Conservation (phyloP, 1,140 invertebrate genomes). For the Oryzaephilus surinamensis region DNA sequence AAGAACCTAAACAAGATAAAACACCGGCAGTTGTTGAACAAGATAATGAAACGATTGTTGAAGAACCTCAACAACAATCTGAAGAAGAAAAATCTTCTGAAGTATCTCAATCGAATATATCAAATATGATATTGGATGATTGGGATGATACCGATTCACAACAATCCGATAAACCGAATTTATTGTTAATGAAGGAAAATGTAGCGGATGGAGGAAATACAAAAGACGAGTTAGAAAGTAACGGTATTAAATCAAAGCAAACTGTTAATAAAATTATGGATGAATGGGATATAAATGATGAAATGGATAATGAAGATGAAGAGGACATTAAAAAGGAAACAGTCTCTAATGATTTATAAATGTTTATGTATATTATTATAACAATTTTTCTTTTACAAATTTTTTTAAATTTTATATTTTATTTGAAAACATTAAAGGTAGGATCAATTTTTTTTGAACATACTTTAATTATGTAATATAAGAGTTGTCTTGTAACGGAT, state of each 20-base stretch:
- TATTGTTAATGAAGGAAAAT: conserved; percentile 14
- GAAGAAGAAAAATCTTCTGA: conserved; percentile 33
- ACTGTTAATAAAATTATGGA: conserved; percentile 34
- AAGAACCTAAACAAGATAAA: not conserved
- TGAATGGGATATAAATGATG: too few species aligned
- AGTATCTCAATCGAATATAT: conserved; percentile 4
- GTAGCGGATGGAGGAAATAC: conserved; percentile 5
- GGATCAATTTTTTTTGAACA: too few species aligned
- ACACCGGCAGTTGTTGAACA: conserved; percentile 10
- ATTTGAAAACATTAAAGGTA: not conserved
- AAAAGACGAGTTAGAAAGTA: conserved; percentile 3
- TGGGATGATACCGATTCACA: conserved; percentile 37
- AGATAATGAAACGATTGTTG: conserved; percentile 47
- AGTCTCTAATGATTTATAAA: too few species aligned
- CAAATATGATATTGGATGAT: conserved; percentile 30
- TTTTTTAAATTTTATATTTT: not conserved
- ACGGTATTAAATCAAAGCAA: conserved; percentile 9
- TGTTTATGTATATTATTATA: too few species aligned
- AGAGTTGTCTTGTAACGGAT: too few species aligned
- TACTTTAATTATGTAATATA: too few species aligned
- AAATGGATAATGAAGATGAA: conserved; percentile 34
- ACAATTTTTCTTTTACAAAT: too few species aligned
- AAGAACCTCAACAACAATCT: conserved; percentile 47
- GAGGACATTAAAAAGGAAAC: conserved; percentile 20
- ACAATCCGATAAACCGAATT: conserved; percentile 29